Percentiles rank a stretch among this genome's conserved stretches.
Evolutionary conservation across 2,797 vertebrate genomes (phyloP).

Genomic region (Cyprinodon diabolis): DNA sequence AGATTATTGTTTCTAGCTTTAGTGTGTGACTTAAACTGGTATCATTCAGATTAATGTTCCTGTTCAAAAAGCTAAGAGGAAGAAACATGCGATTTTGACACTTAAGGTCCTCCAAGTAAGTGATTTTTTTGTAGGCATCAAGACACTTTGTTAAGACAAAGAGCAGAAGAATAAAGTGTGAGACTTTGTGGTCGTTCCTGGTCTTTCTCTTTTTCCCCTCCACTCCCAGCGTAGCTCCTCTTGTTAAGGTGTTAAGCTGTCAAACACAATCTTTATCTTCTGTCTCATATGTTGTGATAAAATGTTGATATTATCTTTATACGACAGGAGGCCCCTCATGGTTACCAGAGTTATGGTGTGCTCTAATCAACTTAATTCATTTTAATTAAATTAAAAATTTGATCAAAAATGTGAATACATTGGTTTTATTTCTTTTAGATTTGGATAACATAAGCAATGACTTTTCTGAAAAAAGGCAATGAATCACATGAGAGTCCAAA

Average conservation of each 20-base stretch:
- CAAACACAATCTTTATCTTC: neutral
- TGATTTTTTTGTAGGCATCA: no score
- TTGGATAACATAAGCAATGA: constrained; percentile 5
- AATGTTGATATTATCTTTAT: neutral
- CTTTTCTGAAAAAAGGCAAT: constrained; percentile 14
- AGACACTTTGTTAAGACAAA: no score
- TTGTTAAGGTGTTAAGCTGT: neutral
- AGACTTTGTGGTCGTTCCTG: no score
- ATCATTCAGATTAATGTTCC: neutral
- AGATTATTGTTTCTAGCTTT: no score
- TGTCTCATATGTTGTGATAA: neutral
- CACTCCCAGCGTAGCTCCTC: neutral
- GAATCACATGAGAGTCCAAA: constrained; percentile 22
- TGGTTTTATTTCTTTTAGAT: neutral
- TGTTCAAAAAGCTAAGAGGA: neutral
- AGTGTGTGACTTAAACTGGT: neutral
- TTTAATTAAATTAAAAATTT: neutral
- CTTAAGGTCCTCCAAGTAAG: no score
- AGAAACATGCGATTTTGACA: neutral
- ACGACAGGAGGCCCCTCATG: neutral
- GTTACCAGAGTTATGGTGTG: neutral
- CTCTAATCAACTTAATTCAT: neutral
- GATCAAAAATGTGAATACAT: neutral
- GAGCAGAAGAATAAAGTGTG: no score
- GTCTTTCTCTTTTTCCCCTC: no score